Evolutionary conservation across 2,113 vertebrate species (phyloP).

Genomic region (Himantopus leucocephalus): DNA sequence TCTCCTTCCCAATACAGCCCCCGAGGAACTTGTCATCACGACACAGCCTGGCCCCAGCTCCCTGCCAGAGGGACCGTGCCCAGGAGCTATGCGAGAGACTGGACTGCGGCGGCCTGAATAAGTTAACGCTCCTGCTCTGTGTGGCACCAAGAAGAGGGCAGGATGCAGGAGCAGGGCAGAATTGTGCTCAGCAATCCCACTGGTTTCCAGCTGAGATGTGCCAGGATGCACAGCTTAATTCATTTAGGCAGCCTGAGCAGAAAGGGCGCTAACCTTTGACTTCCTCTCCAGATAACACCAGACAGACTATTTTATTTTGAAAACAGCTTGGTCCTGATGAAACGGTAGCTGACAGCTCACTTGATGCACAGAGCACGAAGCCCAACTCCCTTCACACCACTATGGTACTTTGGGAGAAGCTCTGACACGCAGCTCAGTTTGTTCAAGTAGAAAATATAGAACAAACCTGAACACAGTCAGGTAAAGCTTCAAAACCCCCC

Average conservation of each 20-base stretch:
- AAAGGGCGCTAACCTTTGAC: background rate
- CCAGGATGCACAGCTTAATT: background rate
- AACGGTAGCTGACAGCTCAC: background rate
- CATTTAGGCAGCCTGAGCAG: background rate
- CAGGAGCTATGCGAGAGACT: accelerated
- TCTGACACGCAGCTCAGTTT: background rate
- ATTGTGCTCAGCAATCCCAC: background rate
- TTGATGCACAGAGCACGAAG: background rate
- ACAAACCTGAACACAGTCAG: background rate
- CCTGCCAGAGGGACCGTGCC: accelerated
- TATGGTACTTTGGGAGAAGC: background rate
- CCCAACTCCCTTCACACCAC: background rate
- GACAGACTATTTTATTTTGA: background rate
- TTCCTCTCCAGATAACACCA: background rate
- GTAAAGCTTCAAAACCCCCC: background rate
- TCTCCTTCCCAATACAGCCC: background rate
- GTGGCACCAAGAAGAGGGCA: background rate
- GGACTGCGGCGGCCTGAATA: background rate
- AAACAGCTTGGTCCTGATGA: background rate
- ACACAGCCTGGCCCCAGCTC: background rate
- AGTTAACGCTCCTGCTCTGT: background rate
- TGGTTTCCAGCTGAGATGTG: background rate
- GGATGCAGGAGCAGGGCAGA: background rate
- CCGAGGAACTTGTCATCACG: background rate
- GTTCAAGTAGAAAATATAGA: background rate